A percentile compares a stretch with the other conserved stretches of the same genome.
These are phyloP conservation scores for Steinernema scapterisci DNA, from an alignment of 2,888 invertebrate genomes.

Conservation along the genomic window DNA sequence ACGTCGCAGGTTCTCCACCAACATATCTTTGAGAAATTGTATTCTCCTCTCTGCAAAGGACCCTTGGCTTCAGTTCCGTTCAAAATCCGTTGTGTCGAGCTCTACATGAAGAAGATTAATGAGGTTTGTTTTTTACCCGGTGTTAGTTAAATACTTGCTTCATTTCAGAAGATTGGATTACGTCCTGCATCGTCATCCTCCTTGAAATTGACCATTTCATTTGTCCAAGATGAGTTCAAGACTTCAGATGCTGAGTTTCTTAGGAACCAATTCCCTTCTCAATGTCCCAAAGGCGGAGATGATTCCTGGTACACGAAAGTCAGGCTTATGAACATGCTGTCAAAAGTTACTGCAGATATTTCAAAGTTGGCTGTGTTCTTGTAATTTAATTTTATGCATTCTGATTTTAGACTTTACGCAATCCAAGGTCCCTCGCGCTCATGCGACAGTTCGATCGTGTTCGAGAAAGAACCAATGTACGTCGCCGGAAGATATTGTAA, in stretches of 20 bases:
- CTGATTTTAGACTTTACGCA: conserved; percentile 47
- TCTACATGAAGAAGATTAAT: conserved; percentile 43
- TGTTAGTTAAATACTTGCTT: too few species aligned
- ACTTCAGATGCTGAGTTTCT: conserved; percentile 52
- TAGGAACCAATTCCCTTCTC: not conserved
- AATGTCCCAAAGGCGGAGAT: not conserved
- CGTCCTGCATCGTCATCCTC: conserved; percentile 61
- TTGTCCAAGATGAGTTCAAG: conserved; percentile 61
- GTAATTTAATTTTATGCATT: not conserved
- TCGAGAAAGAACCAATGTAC: conserved; percentile 62
- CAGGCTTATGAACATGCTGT: conserved; percentile 43
- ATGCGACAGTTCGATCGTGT: conserved; percentile 48
- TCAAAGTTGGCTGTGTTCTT: conserved; percentile 34
- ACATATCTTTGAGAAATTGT: conserved; percentile 39
- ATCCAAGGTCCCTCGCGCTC: conserved; percentile 48
- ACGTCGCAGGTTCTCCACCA: conserved; percentile 56
- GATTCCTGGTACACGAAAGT: conserved; percentile 46
- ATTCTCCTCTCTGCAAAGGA: conserved; percentile 51
- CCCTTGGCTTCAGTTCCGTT: conserved; percentile 51
- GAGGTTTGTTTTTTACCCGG: conserved; percentile 36
- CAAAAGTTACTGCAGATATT: conserved; percentile 38
- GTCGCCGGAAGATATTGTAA: conserved; percentile 80
- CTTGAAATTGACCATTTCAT: conserved; percentile 58
- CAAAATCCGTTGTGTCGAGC: conserved; percentile 54
- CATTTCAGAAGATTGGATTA: conserved; percentile 57